Evolutionary conservation across 2,797 vertebrate genomes (phyloP).

Genomic region (Brachyrhaphis roseni): DNA sequence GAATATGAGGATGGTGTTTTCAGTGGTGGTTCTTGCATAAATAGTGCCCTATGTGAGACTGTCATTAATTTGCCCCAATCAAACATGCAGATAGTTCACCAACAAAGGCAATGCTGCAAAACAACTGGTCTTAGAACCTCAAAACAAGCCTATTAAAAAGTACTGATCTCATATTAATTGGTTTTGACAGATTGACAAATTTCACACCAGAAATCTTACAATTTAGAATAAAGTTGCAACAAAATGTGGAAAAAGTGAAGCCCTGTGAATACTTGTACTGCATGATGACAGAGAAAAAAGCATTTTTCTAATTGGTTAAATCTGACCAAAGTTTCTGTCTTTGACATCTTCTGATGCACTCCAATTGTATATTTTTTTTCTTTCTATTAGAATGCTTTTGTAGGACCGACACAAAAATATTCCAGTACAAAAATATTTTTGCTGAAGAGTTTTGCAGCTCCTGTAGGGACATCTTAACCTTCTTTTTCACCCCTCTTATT

Average conservation of each 20-base stretch:
- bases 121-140: not conserved
- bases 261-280: too few relatives aligned
- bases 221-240: not conserved
- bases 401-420: not conserved
- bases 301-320: not conserved
- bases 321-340: not conserved
- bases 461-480: not conserved
- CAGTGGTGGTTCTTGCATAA: not conserved
- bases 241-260: too few relatives aligned
- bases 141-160: not conserved
- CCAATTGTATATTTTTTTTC: not conserved
- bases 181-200: not conserved
- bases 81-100: not conserved
- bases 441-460: not conserved
- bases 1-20: not conserved
- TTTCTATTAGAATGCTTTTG: not conserved
- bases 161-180: not conserved
- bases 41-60: not conserved
- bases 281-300: not conserved
- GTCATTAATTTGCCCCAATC: not conserved
- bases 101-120: not conserved
- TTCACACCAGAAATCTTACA: not conserved
- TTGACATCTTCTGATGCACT: not conserved
- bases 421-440: not conserved
- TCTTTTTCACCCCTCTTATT: not conserved